phyloP scores from a whole-genome alignment of 2,113 vertebrate species.

The Hystrix cristata region DNA sequence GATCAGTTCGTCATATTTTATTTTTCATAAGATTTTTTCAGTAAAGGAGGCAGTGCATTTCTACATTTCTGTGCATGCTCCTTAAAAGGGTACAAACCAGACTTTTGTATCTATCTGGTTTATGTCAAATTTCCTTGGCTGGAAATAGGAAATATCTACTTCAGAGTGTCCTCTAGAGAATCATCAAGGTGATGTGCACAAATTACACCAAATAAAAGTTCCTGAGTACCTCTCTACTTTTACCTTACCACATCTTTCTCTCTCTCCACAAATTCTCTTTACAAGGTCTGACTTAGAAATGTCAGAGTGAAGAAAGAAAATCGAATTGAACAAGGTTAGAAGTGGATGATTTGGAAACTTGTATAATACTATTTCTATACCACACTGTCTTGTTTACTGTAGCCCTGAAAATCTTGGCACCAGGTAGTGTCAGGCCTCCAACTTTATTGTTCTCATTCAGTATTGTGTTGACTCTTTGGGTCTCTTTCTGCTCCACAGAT shows the following conservation, averaged over 20 bases:
- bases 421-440: neutral
- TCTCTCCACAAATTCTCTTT: neutral
- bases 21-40: neutral
- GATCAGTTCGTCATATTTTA: neutral
- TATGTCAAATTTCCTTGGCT: neutral
- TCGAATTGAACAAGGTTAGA: neutral
- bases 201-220: neutral
- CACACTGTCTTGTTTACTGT: neutral
- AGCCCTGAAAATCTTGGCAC: neutral
- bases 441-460: too few relatives aligned
- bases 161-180: neutral
- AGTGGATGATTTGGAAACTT: neutral
- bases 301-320: neutral
- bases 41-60: neutral
- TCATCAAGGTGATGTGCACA: neutral
- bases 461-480: too few relatives aligned
- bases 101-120: neutral
- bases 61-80: neutral
- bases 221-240: neutral
- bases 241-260: neutral
- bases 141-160: neutral
- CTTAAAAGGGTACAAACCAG: neutral
- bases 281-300: neutral
- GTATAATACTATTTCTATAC: neutral
- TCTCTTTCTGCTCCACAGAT: neutral